A percentile compares a stretch with the other conserved stretches of the same genome.
phyloP scores from a whole-genome alignment of 2,797 vertebrate genomes.

The Sternotherus odoratus region DNA sequence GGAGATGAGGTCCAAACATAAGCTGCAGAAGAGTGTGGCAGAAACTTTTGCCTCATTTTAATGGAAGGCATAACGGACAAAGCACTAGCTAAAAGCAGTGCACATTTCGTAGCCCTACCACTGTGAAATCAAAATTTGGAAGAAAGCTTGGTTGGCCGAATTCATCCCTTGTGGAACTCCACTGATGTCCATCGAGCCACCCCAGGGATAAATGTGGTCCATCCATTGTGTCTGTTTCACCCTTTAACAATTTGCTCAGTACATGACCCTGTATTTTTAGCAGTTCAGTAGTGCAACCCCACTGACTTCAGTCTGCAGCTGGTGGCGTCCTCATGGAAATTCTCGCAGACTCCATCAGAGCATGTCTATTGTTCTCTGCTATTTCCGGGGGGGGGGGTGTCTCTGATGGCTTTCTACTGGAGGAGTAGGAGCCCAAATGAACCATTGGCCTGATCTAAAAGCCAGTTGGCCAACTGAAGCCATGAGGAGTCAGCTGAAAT shows the following conservation, averaged over 20 bases:
- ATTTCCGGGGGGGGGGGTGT: neutral
- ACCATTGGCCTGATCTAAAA: neutral
- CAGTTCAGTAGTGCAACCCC: neutral
- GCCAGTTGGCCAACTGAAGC: neutral
- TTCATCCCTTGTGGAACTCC: neutral
- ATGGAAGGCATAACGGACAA: accelerated
- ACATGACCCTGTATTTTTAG: neutral
- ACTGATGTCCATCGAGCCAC: neutral
- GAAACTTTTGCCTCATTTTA: neutral
- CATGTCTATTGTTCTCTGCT: neutral
- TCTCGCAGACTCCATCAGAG: neutral
- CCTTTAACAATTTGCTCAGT: neutral
- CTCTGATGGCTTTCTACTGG: neutral
- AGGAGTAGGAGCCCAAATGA: neutral
- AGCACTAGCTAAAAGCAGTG: neutral
- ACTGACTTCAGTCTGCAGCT: neutral
- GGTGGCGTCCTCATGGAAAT: neutral
- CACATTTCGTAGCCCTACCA: neutral
- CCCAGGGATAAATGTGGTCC: neutral
- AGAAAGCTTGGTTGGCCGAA: neutral
- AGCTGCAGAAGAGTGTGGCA: neutral
- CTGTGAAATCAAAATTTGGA: neutral
- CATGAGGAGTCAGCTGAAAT: neutral
- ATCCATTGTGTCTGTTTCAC: neutral
- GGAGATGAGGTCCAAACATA: neutral